phyloP scores from a whole-genome alignment of 2,888 invertebrate species.

The Scaptomyza tumidula region DNA sequence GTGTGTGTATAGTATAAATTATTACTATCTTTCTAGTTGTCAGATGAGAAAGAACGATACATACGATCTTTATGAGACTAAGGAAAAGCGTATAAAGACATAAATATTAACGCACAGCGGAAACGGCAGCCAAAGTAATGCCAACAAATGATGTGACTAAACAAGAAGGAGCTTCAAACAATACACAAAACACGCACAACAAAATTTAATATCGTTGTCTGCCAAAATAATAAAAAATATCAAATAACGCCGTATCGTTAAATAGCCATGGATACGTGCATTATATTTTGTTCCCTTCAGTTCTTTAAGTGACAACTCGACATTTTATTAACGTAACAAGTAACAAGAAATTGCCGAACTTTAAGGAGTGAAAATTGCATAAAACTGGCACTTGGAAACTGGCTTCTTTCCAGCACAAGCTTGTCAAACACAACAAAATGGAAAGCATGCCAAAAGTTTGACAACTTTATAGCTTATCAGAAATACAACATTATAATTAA shows the following conservation, averaged over 20 bases:
- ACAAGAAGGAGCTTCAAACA: background rate
- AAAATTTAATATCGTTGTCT: slow-evolving; percentile 37
- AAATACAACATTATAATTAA: no score
- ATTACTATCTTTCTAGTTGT: slow-evolving; percentile 7
- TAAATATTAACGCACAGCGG: slow-evolving; percentile 68
- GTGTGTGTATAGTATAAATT: background rate
- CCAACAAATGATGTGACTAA: slow-evolving; percentile 65
- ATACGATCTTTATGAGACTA: slow-evolving; percentile 8
- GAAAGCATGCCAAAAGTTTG: background rate
- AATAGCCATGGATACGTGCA: slow-evolving; percentile 59
- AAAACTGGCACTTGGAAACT: background rate
- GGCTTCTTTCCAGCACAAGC: background rate
- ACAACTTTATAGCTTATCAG: background rate
- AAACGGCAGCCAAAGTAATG: slow-evolving; percentile 71
- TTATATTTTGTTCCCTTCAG: slow-evolving; percentile 16
- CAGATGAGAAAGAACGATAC: slow-evolving; percentile 2
- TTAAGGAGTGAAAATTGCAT: slow-evolving; percentile 4
- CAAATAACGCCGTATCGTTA: slow-evolving; percentile 68
- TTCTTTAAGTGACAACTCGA: slow-evolving; percentile 3
- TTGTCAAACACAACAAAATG: background rate
- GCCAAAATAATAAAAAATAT: slow-evolving; percentile 68
- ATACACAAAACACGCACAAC: slow-evolving; percentile 17
- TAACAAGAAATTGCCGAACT: slow-evolving; percentile 16
- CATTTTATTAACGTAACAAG: slow-evolving; percentile 6
- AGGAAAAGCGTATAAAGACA: slow-evolving; percentile 45